A percentile compares a stretch with the other conserved stretches of the same genome.
These are phyloP conservation scores for Nannobrachium achirus DNA, from an alignment of 2,113 vertebrate species.

Conservation along the genomic window DNA sequence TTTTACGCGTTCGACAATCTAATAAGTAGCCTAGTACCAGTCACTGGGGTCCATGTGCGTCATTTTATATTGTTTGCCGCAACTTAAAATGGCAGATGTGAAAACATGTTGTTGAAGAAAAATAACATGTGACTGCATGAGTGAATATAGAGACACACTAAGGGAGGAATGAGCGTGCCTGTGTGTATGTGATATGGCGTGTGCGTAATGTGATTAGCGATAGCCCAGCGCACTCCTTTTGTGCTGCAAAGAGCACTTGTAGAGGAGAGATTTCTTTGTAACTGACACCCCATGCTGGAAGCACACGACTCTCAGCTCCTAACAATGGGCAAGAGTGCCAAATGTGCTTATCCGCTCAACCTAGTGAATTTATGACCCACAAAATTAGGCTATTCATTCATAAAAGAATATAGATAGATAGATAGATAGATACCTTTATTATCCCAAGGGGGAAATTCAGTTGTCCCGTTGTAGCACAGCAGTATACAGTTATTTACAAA, in stretches of 20 bases:
- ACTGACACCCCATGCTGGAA: constrained; percentile 62
- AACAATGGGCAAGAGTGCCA: constrained; percentile 1
- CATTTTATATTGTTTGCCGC: no score
- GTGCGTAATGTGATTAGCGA: constrained; percentile 74
- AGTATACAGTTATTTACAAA: no score
- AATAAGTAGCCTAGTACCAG: no score
- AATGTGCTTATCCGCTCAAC: constrained; percentile 4
- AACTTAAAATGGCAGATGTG: neutral
- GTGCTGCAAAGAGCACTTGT: constrained; percentile 60
- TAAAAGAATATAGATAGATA: neutral
- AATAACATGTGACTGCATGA: neutral
- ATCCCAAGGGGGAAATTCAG: no score
- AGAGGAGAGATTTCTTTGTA: constrained; percentile 66
- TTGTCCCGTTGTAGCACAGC: no score
- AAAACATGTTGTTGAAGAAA: constrained; percentile 14
- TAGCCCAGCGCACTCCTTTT: constrained; percentile 56
- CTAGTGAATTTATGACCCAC: neutral
- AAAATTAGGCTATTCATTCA: constrained; percentile 16
- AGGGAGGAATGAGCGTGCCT: neutral
- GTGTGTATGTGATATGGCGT: neutral
- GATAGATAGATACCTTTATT: no score
- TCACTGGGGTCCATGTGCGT: no score
- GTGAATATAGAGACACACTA: neutral
- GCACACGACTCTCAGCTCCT: neutral
- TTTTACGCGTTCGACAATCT: no score